These are phyloP conservation scores for Steinernema feltiae DNA, from an alignment of 1,140 invertebrate genomes.

Conservation along the genomic window DNA sequence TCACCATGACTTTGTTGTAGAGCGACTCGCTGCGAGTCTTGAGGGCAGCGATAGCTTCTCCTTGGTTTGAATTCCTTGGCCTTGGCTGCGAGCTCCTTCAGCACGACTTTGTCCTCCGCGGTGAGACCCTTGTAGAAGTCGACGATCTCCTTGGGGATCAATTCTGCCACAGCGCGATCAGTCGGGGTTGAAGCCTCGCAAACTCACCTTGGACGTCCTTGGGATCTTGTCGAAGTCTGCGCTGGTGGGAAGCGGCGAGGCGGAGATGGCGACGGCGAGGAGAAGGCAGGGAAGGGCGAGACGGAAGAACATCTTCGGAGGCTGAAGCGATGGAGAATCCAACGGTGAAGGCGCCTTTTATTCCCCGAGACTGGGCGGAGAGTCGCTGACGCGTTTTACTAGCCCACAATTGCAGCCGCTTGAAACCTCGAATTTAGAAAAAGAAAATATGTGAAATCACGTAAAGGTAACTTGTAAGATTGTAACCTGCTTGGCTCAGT, in stretches of 20 bases:
- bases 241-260: slow-evolving; percentile 21
- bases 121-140: slow-evolving; percentile 35
- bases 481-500: no score
- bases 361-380: not conserved
- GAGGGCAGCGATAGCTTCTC: slow-evolving; percentile 22
- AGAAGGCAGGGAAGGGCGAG: not conserved
- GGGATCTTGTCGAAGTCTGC: slow-evolving; percentile 30
- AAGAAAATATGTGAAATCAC: no score
- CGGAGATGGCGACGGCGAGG: slow-evolving; percentile 20
- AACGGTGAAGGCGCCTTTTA: not conserved
- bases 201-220: slow-evolving; percentile 23
- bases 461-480: no score
- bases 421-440: no score
- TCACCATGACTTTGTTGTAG: slow-evolving; percentile 27
- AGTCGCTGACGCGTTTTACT: no score
- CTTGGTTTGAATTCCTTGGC: slow-evolving; percentile 34
- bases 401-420: no score
- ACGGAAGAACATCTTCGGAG: slow-evolving; percentile 13
- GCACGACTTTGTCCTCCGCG: slow-evolving; percentile 28
- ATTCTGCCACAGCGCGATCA: slow-evolving; percentile 7
- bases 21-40: slow-evolving; percentile 33
- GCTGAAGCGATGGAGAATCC: not conserved
- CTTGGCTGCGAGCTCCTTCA: slow-evolving; percentile 29
- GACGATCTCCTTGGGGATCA: slow-evolving; percentile 31
- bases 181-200: not conserved